phyloP scores from a whole-genome alignment of 2,113 vertebrate species.

The Mesoclemmys tuberculata region DNA sequence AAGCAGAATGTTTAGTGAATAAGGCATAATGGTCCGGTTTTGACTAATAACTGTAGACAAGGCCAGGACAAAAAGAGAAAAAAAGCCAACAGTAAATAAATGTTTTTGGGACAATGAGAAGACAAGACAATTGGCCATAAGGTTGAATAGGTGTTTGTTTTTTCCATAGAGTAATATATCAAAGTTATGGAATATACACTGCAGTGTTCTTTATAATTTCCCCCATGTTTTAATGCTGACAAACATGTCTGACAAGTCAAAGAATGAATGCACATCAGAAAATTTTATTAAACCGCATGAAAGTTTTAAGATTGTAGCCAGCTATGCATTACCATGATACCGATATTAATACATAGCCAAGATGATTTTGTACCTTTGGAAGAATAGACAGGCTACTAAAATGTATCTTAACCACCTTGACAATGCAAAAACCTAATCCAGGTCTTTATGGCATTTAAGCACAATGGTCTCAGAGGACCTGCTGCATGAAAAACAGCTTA shows the following conservation, averaged over 20 bases:
- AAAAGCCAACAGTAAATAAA: neutral
- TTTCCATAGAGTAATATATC: neutral
- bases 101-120: neutral
- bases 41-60: neutral
- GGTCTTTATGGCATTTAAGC: conserved; percentile 70
- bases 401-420: conserved; percentile 66
- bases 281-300: neutral
- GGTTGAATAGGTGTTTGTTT: neutral
- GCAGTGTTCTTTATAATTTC: neutral
- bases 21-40: neutral
- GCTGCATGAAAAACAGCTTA: conserved; percentile 70
- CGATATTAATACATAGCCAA: conserved; percentile 65
- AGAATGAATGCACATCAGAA: neutral
- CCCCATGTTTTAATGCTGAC: neutral
- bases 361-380: conserved; percentile 61
- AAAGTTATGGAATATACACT: neutral
- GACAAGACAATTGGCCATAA: neutral
- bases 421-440: conserved; percentile 71
- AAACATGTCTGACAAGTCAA: conserved; percentile 31
- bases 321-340: conserved; percentile 46
- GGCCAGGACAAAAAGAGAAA: neutral
- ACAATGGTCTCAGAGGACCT: conserved; percentile 64
- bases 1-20: neutral
- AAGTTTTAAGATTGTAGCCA: conserved; percentile 6
- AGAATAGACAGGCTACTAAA: conserved; percentile 37